Conservation (phyloP, 2,888 invertebrate genomes). For the Hymenopus coronatus region DNA sequence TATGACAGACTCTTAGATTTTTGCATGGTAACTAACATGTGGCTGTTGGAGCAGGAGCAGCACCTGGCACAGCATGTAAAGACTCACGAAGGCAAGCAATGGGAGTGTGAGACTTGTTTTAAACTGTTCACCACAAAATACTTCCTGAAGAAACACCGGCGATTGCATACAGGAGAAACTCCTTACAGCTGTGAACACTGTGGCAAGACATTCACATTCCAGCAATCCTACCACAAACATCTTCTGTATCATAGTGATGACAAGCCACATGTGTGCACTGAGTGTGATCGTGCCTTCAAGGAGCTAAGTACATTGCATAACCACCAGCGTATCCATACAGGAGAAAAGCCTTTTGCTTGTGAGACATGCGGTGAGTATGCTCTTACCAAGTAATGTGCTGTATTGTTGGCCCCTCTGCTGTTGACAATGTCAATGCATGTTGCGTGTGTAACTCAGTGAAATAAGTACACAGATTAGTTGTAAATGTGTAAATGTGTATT, state of each 20-base stretch:
- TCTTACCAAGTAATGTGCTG: too few relatives aligned
- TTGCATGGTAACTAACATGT: not conserved
- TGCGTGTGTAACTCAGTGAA: not conserved
- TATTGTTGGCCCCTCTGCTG: not conserved
- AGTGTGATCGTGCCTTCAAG: slow-evolving; percentile 80
- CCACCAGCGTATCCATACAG: slow-evolving; percentile 79
- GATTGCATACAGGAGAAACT: slow-evolving; percentile 85
- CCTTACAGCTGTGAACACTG: slow-evolving; percentile 80
- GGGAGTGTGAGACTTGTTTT: slow-evolving; percentile 81
- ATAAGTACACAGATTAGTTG: too few relatives aligned
- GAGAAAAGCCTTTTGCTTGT: slow-evolving; percentile 83
- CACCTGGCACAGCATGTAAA: slow-evolving; percentile 50
- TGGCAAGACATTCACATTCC: slow-evolving; percentile 83
- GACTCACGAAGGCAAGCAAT: slow-evolving; percentile 68
- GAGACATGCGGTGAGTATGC: slow-evolving; percentile 71
- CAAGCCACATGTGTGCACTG: slow-evolving; percentile 72
- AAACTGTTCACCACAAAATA: slow-evolving; percentile 87
- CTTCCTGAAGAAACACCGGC: slow-evolving; percentile 83
- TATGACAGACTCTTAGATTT: too few relatives aligned
- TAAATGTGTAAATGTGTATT: too few relatives aligned
- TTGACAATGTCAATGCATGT: not conserved
- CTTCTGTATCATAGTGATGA: slow-evolving; percentile 83
- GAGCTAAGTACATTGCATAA: slow-evolving; percentile 84
- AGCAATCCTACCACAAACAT: slow-evolving; percentile 87
- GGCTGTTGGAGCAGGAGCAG: slow-evolving; percentile 45